Evolutionary conservation across 2,888 invertebrate genomes (phyloP), one percentile per base, ranked within the genome.

Genomic region (Lissonota sp.): DNA sequence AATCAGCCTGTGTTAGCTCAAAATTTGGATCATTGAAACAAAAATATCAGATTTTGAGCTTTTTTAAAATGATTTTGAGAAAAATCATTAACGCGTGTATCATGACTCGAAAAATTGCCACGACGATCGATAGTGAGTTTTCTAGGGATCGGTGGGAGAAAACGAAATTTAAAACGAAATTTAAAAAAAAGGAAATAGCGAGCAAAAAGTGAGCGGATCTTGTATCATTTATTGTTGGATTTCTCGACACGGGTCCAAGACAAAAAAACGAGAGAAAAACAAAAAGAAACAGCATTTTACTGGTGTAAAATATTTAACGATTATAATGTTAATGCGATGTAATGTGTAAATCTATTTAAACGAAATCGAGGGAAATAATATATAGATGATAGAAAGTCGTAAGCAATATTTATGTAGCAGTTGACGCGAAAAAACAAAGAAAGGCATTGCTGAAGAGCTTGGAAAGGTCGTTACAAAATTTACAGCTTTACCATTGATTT

Each of bases 171-270:
- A 7, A 26, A 6, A n/a, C n/a, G n/a, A n/a, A n/a, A n/a, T n/a
- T n/a, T n/a, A n/a, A 10, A 42, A 44, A 42, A 37, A 39, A 26
- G 1, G 66, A 16, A 37, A 37, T 49, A 46, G n/a, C 6, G 82
- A 79, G 57, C 55, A 39, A 44, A 71, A 42, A 63, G 62, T 14
- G 42, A 5, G 55, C 62, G 57, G 67, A 57, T 75, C 57, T 57
- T 80, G 72, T 77, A 77, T 70, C 6, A 80, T 77, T 40, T 70
- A 55, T 70, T 87, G 86, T 89, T 87, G 86, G 89, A 90, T 90
- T 90, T 90, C 88, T 89, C 86, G 87, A 87, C 86, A 88, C 84
- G 91, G 91, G 91, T 91, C 91, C 91, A 91, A 91, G 88, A 80
- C 49, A 49, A 69, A 53, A 69, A 46, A n/a, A n/a, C n/a, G n/a